Evolutionary conservation across 2,797 vertebrate genomes (phyloP), one percentile per base, ranked within the genome.

Genomic region (Darevskia mixta): DNA sequence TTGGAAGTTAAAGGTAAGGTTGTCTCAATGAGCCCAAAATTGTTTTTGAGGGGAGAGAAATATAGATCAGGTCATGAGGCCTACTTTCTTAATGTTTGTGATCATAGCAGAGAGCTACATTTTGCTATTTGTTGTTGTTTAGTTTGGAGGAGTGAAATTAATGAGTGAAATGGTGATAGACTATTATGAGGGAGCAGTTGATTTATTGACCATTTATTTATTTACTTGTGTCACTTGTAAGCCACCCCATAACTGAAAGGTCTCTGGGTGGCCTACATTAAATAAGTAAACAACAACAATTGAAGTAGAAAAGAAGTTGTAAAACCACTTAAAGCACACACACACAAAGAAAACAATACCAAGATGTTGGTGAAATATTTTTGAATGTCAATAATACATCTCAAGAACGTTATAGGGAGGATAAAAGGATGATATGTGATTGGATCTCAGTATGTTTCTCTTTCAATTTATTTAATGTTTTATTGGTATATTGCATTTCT

Each of bases 1-100:
- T 97, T 99, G 95, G 99, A 99, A 96, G 98, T 99, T 90, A 99
- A 98, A 99, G 99, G 99, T 99, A 96, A 97, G 98, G 90, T n/a
- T 0, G 82, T 83, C 5, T 45, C 79, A 73, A 86, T 32, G 83
- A 81, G 15, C 55, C 29, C 35, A 73, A 66, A 73, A 55, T 5
- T 8, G 75, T 61, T 85, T 3, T 69, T 71, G 4, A 1, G 72
- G n/a, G 80, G 78, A 78, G 89, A 92, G 66, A 20, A 82, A 49
- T 85, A 29, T 23, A 8, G 27, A 29, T 1, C 1, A 5, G 2
- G 73, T 27, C 4, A 78, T 79, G 76, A 76, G 35, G 0, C 85
- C 49, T 81, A 9, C 78, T 61, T 78, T 85, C 76, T 45, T 79
- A 83, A 13, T 11, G 7, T 49, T 43, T 55, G 29, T 71, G 8